Base-by-base conservation (phyloP, 2,113 vertebrate species). In the Lycocorax pyrrhopterus region DNA sequence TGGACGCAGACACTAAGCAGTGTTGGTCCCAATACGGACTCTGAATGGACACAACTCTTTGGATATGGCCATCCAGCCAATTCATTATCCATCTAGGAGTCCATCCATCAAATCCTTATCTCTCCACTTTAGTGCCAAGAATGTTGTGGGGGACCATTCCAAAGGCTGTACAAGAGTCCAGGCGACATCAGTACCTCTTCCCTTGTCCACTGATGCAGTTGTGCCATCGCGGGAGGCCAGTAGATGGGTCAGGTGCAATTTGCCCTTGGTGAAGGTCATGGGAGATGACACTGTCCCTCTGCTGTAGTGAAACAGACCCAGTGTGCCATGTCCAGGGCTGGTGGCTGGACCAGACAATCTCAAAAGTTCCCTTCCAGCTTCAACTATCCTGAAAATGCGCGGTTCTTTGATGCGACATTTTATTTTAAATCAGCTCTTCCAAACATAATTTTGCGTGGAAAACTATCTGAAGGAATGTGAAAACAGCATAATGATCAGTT, bases 191-290 rank as follows among this genome's bases (percentile, higher is more conserved):
- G 6, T 13, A 49, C 7, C 19, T 58, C 10, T 35, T 83, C 12
- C 13, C 12, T 69, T 58, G 25, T 27, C 12, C 22, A 27, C 43
- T 67, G 37, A 33, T 17, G 27, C 26, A 63, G 18, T 25, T 32
- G 44, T 10, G 76, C 21, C 18, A 6, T 22, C 0, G 0, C 35
- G 35, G 43, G 60, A 63, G 20, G 26, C 4, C 56, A 33, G 8
- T 4, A 44, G 30, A 39, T 30, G 9, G 67, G 23, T 53, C 46
- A 83, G 47, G 16, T 8, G 67, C 22, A 51, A 27, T 66, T 52
- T 85, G 4, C 17, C 26, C 6, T 44, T 35, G 41, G 6, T 44
- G 43, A 79, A 79, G 35, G 10, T 21, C 0, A 1, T 27, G 13
- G 21, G 27, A 80, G 26, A 44, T 14, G 4, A 27, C 8, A 23